Base-by-base conservation (phyloP, 2,888 invertebrate species). In the Harpalus rubripes region DNA sequence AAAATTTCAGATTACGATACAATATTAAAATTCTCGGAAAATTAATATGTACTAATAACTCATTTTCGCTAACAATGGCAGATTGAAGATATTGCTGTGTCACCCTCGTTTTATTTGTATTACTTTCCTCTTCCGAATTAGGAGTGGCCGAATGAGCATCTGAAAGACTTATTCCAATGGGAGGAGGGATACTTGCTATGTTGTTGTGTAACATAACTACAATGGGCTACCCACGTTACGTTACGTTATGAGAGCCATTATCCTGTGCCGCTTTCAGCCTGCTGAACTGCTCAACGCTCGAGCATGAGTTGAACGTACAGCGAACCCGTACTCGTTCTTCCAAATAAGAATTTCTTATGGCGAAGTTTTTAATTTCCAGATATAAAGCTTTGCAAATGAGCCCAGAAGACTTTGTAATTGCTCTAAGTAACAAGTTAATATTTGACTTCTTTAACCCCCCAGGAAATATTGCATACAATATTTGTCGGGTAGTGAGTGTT, bases 321-420 rank as follows among this genome's bases (percentile, higher is more conserved):
- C 74, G 44, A 22, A 16, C n/a, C 18, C 74, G 18, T 52, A 12
- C 39, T 72, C 39, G 39, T 16, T 10, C 52, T 16, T 10, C 74
- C 44, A 15, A 74, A 74, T 74, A 74, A 74, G 74, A 74, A 74
- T 74, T 74, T 74, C 74, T 41, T 74, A 74, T 74, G 41, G 22
- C 5, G 10, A 10, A 52, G 74, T 18, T 74, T 74, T 74, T 74
- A 74, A 74, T 74, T 74, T 74, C 44, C 44, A 74, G 52, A 56
- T 52, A 12, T 74, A 26, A 68, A 68, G 68, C 32, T 68, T 68
- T 68, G 32, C 68, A 74, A 74, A 74, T 52, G 74, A 74, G 22
- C 52, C 26, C 1, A n/a, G 74, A 74, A 72, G 74, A 74, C 22
- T 72, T 72, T 74, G 18, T 16, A 74, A 74, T 44, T 74, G 22